A percentile compares a stretch with the other conserved stretches of the same genome.
phyloP scores from a whole-genome alignment of 2,888 invertebrate genomes.

The Patella ulyssiponensis region DNA sequence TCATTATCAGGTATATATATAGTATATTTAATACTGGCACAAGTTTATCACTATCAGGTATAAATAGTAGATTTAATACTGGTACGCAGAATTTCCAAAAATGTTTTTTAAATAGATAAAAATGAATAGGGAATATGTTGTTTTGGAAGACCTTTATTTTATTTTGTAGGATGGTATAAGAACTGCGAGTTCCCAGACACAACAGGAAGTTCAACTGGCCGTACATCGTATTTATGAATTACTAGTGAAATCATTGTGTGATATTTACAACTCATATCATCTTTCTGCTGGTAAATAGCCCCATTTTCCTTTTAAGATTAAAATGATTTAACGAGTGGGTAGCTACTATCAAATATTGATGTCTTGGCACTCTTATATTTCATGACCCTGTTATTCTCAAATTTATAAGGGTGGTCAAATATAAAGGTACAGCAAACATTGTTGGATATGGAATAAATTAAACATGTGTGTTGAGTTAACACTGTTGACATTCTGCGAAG shows the following conservation, averaged over 20 bases:
- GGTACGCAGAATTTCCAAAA: conserved; percentile 67
- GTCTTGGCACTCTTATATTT: not conserved
- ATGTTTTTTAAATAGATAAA: no score
- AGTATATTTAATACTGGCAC: no score
- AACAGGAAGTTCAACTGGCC: conserved; percentile 75
- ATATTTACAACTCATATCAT: conserved; percentile 45
- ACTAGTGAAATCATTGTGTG: conserved; percentile 74
- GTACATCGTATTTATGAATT: conserved; percentile 76
- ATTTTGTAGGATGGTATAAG: conserved; percentile 74
- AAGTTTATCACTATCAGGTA: no score
- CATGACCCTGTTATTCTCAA: not conserved
- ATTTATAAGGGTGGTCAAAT: not conserved
- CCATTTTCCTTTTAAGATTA: not conserved
- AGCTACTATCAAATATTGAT: not conserved
- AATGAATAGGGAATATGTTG: no score
- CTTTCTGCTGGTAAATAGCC: conserved; percentile 37
- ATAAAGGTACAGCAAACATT: not conserved
- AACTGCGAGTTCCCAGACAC: conserved; percentile 74
- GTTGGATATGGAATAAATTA: not conserved
- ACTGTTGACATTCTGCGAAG: no score
- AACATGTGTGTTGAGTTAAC: not conserved
- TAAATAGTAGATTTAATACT: conserved; percentile 14
- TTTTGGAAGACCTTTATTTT: not conserved
- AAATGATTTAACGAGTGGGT: no score
- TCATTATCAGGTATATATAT: conserved; percentile 74